Evolutionary conservation across 1,140 invertebrate species (phyloP).

Genomic region (Anthonomus grandis): DNA sequence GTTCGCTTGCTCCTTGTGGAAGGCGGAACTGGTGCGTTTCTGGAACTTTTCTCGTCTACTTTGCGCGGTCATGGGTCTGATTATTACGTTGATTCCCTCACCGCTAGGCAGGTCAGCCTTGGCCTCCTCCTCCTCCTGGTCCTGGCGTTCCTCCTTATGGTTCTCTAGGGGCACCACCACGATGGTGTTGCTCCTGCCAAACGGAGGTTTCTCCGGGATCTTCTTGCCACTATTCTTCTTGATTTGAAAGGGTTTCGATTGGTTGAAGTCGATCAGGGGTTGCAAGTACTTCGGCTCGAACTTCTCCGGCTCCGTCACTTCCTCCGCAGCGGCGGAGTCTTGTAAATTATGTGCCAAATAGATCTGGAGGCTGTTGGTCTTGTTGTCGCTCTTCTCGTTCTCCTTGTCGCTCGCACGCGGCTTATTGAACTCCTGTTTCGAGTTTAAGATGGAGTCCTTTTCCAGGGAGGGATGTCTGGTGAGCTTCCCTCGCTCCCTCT

Average conservation of each 20-base stretch:
- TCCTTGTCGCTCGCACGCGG: constrained; percentile 23
- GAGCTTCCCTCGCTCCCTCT: constrained; percentile 26
- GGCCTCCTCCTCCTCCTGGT: neutral
- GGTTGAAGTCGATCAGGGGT: constrained; percentile 23
- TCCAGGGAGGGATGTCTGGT: constrained; percentile 37
- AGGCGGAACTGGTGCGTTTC: constrained; percentile 45
- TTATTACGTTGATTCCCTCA: constrained; percentile 30
- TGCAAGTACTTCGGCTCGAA: constrained; percentile 33
- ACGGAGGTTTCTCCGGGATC: constrained; percentile 1
- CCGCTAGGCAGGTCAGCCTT: constrained; percentile 6
- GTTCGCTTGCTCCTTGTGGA: constrained; percentile 27
- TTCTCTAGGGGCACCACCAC: constrained; percentile 40
- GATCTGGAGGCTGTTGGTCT: constrained; percentile 56
- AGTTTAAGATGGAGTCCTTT: constrained; percentile 53
- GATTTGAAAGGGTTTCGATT: constrained; percentile 37
- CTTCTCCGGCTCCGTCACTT: constrained; percentile 1
- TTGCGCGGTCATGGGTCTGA: constrained; percentile 39
- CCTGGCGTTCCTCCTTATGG: neutral
- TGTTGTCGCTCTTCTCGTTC: constrained; percentile 54
- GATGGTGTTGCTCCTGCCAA: constrained; percentile 21
- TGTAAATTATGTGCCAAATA: constrained; percentile 52
- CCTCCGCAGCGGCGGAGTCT: constrained; percentile 22
- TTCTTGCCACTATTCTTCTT: constrained; percentile 29
- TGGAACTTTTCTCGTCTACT: constrained; percentile 41
- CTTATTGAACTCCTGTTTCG: constrained; percentile 52